phyloP scores from a whole-genome alignment of 2,888 invertebrate genomes.

The Geophilus truncorum region DNA sequence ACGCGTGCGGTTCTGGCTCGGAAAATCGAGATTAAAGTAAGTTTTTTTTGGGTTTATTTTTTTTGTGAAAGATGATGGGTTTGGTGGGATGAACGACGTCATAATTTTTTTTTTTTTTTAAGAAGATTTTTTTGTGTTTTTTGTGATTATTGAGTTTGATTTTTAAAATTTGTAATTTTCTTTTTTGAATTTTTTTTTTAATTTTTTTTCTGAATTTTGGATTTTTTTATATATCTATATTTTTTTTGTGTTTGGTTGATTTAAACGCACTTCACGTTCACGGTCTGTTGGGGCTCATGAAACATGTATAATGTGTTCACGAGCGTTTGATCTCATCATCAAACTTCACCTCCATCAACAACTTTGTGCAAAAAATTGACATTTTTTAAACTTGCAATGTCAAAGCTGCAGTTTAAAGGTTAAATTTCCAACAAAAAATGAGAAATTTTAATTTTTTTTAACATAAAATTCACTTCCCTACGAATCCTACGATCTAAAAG shows the following conservation, averaged over 20 bases:
- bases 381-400: no score
- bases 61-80: no score
- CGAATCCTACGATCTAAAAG: no score
- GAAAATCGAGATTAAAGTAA: background rate
- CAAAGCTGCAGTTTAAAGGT: no score
- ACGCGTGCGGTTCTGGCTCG: background rate
- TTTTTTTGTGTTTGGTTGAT: background rate
- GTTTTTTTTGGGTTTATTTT: background rate
- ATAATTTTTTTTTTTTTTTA: no score
- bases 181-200: background rate
- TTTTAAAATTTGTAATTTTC: background rate
- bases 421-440: no score
- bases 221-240: background rate
- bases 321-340: background rate
- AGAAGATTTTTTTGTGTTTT: no score
- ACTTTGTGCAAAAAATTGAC: no score
- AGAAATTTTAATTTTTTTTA: no score
- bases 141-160: no score
- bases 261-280: background rate
- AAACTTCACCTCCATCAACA: background rate
- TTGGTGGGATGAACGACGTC: no score
- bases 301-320: background rate
- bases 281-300: background rate
- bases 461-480: no score
- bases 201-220: background rate